Evolutionary conservation across 2,888 invertebrate species (phyloP), one percentile per base, ranked within the genome.

Genomic region (Drosophila stalkeri): DNA sequence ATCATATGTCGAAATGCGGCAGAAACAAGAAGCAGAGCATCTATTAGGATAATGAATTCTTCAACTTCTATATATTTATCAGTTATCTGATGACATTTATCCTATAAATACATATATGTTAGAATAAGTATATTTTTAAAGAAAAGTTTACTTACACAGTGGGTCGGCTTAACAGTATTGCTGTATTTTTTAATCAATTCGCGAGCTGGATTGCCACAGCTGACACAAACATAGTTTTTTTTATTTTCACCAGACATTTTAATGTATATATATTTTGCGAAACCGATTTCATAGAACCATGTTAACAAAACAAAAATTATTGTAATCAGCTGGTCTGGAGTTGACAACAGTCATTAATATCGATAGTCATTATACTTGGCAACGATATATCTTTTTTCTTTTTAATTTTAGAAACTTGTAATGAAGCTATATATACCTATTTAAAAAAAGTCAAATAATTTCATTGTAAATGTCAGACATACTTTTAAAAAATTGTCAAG

Each of bases 31-130:
- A 98, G 93, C 35, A 98, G 94, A 33, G 97, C 94, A 92, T 98
- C 98, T 71, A 98, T 96, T 88, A 97, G 94, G 0, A 98, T 96
- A 77, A 98, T 96, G 0, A 97, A 96, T n/a, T 96, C 95, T 90
- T 98, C 98, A 92, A 97, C 98, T 93, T 98, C 98, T 70, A 98
- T 96, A 91, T 98, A 98, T 92, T 97, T 97, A 92, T 98, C 98
- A 1, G 97, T 97, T 16, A 96, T 92, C 51, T 95, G 94, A 55
- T 95, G 95, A 91, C 98, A 98, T 74, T 94, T 94, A 12, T 94
- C 95, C 98, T 98, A 86, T 91, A 93, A 94, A 62, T 54, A 11
- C 9, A 31, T n/a, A 35, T 27, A 12, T 47, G 3, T 35, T 20
- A n/a, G 11, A 55, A 27, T 39, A n/a, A 27, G 9, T 12, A n/a